These are phyloP conservation scores for Morone chrysops DNA, from an alignment of 2,113 vertebrate species.

Conservation along the genomic window DNA sequence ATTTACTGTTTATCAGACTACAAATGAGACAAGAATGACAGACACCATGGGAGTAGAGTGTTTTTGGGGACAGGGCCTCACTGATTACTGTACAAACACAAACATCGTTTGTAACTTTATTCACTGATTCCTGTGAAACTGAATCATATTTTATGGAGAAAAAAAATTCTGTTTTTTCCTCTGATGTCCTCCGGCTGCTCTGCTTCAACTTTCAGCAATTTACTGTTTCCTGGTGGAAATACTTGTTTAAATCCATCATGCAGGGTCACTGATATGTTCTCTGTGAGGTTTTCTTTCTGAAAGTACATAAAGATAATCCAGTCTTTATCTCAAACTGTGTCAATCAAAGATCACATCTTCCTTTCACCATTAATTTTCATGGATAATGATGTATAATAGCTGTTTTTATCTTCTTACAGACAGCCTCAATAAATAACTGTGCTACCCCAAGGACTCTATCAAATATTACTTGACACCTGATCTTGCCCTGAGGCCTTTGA, in stretches of 20 bases:
- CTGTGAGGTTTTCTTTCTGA: background rate
- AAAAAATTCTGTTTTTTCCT: no score
- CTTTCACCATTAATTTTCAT: background rate
- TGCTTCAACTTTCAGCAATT: no score
- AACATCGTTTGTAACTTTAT: no score
- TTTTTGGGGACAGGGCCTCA: no score
- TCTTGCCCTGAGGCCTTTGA: background rate
- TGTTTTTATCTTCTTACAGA: background rate
- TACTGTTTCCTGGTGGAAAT: no score
- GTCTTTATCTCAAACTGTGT: background rate
- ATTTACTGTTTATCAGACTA: no score
- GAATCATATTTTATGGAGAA: no score
- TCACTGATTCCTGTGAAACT: no score
- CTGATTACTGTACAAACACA: no score
- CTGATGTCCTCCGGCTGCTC: no score
- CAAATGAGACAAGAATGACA: no score
- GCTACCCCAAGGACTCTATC: background rate
- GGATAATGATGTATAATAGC: background rate
- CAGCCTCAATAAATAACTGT: background rate
- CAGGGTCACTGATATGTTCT: background rate
- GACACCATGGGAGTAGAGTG: no score
- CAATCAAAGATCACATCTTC: background rate
- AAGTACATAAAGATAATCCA: background rate
- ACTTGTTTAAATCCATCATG: background rate
- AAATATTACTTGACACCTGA: conserved; percentile 1